Evolutionary conservation across 2,797 vertebrate genomes (phyloP).

Genomic region (Bryconaethiops microstoma): DNA sequence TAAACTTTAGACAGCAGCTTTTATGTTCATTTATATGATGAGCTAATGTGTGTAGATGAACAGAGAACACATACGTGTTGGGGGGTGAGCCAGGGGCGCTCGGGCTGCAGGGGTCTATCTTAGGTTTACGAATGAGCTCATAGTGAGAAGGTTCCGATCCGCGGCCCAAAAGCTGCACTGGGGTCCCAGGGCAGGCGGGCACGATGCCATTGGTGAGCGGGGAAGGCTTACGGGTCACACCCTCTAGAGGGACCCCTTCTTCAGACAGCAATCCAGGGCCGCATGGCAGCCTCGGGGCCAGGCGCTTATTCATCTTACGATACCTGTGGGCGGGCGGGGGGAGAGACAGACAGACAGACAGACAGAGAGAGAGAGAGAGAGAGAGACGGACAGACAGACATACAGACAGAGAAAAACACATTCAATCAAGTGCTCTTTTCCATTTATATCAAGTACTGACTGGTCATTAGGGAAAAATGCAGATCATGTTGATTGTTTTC

Average conservation of each 20-base stretch:
- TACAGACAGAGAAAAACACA: too few relatives aligned
- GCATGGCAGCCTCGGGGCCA: slow-evolving; percentile 88
- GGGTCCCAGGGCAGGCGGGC: slow-evolving; percentile 67
- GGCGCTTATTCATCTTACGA: slow-evolving; percentile 98
- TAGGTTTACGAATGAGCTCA: slow-evolving; percentile 87
- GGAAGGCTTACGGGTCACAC: slow-evolving; percentile 83
- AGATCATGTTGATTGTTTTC: too few relatives aligned
- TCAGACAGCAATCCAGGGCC: slow-evolving; percentile 85
- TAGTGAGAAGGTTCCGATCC: slow-evolving; percentile 86
- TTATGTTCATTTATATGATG: background rate
- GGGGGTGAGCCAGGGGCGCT: slow-evolving; percentile 95
- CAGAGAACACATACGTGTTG: slow-evolving; percentile 81
- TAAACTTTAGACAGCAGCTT: too few relatives aligned
- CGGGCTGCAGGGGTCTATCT: slow-evolving; percentile 86
- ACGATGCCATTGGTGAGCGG: slow-evolving; percentile 90
- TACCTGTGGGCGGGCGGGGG: slow-evolving; percentile 76
- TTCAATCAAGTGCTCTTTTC: too few relatives aligned
- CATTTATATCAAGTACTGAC: too few relatives aligned
- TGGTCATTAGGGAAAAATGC: too few relatives aligned
- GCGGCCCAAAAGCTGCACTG: slow-evolving; percentile 90
- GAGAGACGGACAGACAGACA: too few relatives aligned
- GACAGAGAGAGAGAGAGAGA: background rate
- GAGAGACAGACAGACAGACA: background rate
- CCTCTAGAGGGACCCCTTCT: slow-evolving; percentile 84
- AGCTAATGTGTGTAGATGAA: background rate